These are phyloP conservation scores for Papilio xuthus DNA, from an alignment of 1,140 invertebrate genomes.

Conservation along the genomic window DNA sequence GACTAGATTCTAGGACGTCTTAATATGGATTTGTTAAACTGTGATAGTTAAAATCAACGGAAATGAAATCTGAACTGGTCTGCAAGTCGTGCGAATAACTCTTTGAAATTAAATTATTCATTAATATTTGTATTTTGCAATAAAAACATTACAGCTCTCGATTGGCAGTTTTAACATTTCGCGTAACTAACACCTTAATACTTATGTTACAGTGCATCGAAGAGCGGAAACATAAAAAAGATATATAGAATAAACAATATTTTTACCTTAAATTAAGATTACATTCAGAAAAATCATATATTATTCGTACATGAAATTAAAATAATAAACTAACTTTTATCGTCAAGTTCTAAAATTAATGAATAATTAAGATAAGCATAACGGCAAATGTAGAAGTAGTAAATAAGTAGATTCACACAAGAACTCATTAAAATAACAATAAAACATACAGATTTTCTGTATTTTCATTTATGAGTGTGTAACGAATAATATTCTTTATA, in stretches of 20 bases:
- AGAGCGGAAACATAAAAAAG: not conserved
- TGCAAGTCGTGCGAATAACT: not conserved
- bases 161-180: constrained; percentile 20
- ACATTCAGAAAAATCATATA: too few species aligned
- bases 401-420: not conserved
- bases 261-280: not conserved
- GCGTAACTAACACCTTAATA: not conserved
- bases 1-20: not conserved
- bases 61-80: not conserved
- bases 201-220: not conserved
- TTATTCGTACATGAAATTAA: too few species aligned
- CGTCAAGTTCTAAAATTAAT: not conserved
- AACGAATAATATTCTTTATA: not conserved
- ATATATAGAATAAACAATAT: not conserved
- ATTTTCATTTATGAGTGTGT: not conserved
- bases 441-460: not conserved
- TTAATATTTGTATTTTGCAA: not conserved
- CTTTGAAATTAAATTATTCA: not conserved
- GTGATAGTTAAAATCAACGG: not conserved
- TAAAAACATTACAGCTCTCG: constrained; percentile 13
- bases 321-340: too few species aligned
- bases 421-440: not conserved
- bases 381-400: not conserved
- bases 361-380: not conserved
- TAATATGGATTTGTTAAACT: not conserved